Evolutionary conservation across 1,140 invertebrate species (phyloP).

Genomic region (Microplitis demolitor): DNA sequence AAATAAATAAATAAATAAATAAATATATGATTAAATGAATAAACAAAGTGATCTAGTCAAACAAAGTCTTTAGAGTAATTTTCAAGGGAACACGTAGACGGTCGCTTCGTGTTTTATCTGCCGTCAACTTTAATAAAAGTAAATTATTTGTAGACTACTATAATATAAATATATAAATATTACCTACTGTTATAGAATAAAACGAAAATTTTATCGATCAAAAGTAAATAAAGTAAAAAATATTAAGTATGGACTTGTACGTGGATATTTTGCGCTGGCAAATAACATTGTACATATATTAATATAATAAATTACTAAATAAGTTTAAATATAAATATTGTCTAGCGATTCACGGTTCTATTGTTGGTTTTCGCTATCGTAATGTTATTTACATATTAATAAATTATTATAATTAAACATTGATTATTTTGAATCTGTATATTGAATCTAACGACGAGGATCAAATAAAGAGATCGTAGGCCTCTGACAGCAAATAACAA

Average conservation of each 20-base stretch:
- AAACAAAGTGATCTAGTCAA: slow-evolving; percentile 59
- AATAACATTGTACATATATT: slow-evolving; percentile 39
- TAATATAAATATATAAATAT: neutral
- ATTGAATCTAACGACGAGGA: slow-evolving; percentile 29
- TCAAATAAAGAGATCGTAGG: slow-evolving; percentile 38
- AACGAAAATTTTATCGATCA: slow-evolving; percentile 25
- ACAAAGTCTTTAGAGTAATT: slow-evolving; percentile 38
- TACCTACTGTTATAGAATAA: slow-evolving; percentile 29
- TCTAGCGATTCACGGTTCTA: slow-evolving; percentile 38
- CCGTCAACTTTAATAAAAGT: slow-evolving; percentile 30
- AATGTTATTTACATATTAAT: slow-evolving; percentile 44
- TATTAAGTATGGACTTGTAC: slow-evolving; percentile 20
- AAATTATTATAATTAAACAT: slow-evolving; percentile 20
- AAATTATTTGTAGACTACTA: slow-evolving; percentile 22
- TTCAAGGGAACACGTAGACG: slow-evolving; percentile 33
- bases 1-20: neutral
- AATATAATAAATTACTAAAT: slow-evolving; percentile 28
- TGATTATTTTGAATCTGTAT: slow-evolving; percentile 45
- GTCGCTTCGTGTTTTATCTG: slow-evolving; percentile 34
- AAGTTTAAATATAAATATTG: neutral
- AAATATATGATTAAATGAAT: slow-evolving; percentile 34
- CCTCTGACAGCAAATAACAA: neutral
- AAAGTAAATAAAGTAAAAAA: slow-evolving; percentile 11
- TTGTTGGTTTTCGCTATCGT: slow-evolving; percentile 52
- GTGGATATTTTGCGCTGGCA: slow-evolving; percentile 32